Conservation (phyloP, 2,797 vertebrate species). For the Pipistrellus nathusii region DNA sequence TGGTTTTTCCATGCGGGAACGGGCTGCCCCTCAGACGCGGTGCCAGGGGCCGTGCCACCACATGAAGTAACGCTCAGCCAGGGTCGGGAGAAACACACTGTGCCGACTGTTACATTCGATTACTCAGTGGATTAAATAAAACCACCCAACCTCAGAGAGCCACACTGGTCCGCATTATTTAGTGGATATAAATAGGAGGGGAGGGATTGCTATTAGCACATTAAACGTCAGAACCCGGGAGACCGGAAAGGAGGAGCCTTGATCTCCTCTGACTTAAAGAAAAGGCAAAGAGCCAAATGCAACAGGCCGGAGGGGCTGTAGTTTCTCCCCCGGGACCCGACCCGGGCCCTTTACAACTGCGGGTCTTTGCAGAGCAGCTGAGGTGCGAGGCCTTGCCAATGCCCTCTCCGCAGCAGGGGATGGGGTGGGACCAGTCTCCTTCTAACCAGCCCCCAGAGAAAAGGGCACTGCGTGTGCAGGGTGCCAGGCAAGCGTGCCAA, state of each 20-base stretch:
- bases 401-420: accelerated
- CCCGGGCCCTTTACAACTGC: not conserved
- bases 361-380: not conserved
- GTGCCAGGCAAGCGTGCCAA: not conserved
- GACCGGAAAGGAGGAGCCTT: constrained; percentile 81
- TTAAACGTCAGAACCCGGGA: not conserved
- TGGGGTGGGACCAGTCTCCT: not conserved
- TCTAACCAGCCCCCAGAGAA: not conserved
- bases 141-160: constrained; percentile 49
- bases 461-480: not conserved
- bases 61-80: not conserved
- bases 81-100: constrained; percentile 65
- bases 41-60: not conserved
- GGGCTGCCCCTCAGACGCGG: constrained; percentile 52
- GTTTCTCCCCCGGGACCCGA: not conserved
- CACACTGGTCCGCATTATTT: constrained; percentile 71
- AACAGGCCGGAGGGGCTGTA: not conserved
- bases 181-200: constrained; percentile 82
- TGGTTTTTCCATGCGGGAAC: constrained; percentile 34
- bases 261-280: constrained; percentile 26
- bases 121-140: constrained; percentile 60
- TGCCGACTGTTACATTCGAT: constrained; percentile 56
- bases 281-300: not conserved
- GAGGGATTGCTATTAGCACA: constrained; percentile 71
- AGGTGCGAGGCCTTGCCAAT: not conserved